phyloP scores from a whole-genome alignment of 2,113 vertebrate genomes.

The Myanophis thanlyinensis region DNA sequence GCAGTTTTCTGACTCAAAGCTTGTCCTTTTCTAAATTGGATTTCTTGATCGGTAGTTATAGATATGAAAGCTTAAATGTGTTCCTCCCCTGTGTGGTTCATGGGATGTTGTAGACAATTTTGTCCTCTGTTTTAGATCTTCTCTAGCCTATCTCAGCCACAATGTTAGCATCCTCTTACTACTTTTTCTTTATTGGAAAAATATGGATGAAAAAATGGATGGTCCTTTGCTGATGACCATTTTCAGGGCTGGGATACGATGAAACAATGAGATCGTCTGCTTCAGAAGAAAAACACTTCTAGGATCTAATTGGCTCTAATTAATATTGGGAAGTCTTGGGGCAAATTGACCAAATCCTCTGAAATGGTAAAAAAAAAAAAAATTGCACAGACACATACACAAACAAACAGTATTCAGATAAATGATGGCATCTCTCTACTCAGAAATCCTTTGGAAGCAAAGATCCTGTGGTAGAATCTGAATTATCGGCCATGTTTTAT shows the following conservation, averaged over 20 bases:
- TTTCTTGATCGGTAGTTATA: neutral
- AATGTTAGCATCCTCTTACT: neutral
- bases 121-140: neutral
- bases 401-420: neutral
- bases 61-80: neutral
- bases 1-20: neutral
- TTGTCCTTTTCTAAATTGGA: neutral
- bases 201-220: neutral
- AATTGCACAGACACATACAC: no score
- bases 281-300: neutral
- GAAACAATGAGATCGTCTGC: neutral
- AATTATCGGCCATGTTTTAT: neutral
- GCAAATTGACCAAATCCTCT: neutral
- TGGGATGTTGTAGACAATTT: neutral
- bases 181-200: neutral
- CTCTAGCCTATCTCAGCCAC: neutral
- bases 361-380: neutral
- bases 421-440: neutral
- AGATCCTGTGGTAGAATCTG: neutral
- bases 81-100: neutral
- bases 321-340: neutral
- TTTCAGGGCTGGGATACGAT: neutral
- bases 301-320: neutral
- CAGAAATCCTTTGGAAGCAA: neutral
- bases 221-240: neutral